Conservation (phyloP, 35 echinoderm and acorn worm species). For the Stichopus chloronotus region DNA sequence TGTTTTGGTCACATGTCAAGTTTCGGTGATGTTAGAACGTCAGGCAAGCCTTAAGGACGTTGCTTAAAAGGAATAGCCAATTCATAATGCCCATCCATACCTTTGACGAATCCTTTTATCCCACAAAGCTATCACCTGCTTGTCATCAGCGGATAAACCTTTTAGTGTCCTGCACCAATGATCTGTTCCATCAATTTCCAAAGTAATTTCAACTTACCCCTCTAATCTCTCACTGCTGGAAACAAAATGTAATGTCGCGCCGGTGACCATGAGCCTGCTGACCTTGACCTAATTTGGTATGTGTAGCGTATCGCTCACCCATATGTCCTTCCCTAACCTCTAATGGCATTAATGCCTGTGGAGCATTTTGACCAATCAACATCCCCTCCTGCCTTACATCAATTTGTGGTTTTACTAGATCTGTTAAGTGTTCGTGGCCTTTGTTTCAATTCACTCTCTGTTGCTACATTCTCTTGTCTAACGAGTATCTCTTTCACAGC, state of each 20-base stretch:
- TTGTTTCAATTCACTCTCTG: not conserved
- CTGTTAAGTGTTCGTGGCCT: slow-evolving; percentile 53
- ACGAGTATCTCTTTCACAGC: not conserved
- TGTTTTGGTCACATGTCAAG: too few species aligned
- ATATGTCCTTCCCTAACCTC: slow-evolving; percentile 37
- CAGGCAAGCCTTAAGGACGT: not conserved
- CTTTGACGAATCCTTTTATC: slow-evolving; percentile 10
- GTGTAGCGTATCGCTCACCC: slow-evolving; percentile 46
- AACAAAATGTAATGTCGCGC: not conserved
- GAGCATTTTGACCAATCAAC: slow-evolving; percentile 74
- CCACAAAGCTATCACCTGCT: slow-evolving; percentile 12
- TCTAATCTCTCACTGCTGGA: slow-evolving; percentile 25
- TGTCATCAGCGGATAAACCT: slow-evolving; percentile 47
- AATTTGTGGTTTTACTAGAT: slow-evolving; percentile 45
- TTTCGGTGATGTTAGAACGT: too few species aligned
- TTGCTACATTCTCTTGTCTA: slow-evolving; percentile 40
- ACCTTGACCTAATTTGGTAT: slow-evolving; percentile 51
- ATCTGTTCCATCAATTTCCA: slow-evolving; percentile 39
- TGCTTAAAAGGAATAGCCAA: slow-evolving; percentile 64
- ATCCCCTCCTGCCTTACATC: slow-evolving; percentile 57
- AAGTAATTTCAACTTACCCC: slow-evolving; percentile 37
- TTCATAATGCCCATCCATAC: slow-evolving; percentile 65
- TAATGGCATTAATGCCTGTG: slow-evolving; percentile 56
- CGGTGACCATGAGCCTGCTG: not conserved
- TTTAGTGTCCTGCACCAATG: not conserved